Conservation (phyloP, 2,888 invertebrate species). For the Andrena marginata region DNA sequence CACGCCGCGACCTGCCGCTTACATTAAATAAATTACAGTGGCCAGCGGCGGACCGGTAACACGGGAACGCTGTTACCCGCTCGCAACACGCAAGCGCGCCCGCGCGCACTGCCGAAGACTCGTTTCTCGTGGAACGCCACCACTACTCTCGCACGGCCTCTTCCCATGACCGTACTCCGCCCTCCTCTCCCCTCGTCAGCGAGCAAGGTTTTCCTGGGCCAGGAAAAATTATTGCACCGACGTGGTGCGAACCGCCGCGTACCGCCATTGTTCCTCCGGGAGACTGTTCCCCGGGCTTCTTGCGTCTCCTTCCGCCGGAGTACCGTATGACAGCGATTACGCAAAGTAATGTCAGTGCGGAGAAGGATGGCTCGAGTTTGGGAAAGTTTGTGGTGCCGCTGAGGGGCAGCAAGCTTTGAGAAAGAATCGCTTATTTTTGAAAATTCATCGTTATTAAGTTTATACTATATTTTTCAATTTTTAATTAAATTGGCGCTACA, state of each 20-base stretch:
- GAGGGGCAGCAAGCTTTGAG: too few relatives aligned
- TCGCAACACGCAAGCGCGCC: constrained; percentile 47
- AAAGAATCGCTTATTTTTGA: too few relatives aligned
- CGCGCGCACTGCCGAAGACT: constrained; percentile 16
- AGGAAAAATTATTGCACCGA: constrained; percentile 56
- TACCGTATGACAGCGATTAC: constrained; percentile 24
- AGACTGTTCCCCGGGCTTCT: not conserved
- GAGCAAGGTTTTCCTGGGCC: constrained; percentile 52
- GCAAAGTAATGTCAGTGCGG: not conserved
- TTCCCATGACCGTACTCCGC: constrained; percentile 78
- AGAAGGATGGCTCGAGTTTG: too few relatives aligned
- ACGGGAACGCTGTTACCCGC: constrained; percentile 82
- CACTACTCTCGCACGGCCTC: constrained; percentile 67
- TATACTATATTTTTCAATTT: too few relatives aligned
- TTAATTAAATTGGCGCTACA: too few relatives aligned
- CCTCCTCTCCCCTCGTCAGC: constrained; percentile 51
- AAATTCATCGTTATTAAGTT: too few relatives aligned
- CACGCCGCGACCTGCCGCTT: constrained; percentile 71
- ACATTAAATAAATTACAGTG: constrained; percentile 81
- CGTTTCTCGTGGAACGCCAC: constrained; percentile 65
- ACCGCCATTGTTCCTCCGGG: constrained; percentile 38
- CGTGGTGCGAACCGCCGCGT: constrained; percentile 21
- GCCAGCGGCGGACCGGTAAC: constrained; percentile 80
- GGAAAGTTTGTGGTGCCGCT: too few relatives aligned
- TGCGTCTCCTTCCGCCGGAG: not conserved